Evolutionary conservation across 1,140 invertebrate species (phyloP).

Genomic region (Rhynchophorus ferrugineus): DNA sequence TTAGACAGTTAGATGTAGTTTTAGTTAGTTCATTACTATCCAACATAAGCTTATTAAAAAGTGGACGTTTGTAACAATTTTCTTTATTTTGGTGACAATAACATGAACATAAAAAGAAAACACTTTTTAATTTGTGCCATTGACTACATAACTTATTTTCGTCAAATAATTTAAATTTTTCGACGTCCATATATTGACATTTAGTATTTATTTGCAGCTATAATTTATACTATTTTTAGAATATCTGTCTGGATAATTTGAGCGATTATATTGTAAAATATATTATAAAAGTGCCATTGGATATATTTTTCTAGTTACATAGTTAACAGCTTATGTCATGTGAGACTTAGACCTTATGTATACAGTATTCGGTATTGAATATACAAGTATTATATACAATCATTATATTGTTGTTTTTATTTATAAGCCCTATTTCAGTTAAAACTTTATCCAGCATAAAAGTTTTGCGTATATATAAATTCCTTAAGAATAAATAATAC

Average conservation of each 20-base stretch:
- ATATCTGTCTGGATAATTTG: not conserved
- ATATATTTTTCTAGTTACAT: slow-evolving; percentile 42
- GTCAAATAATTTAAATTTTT: not conserved
- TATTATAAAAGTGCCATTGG: slow-evolving; percentile 41
- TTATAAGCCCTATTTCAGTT: slow-evolving; percentile 3
- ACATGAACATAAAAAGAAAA: not conserved
- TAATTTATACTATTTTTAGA: slow-evolving; percentile 5
- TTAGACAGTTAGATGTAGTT: slow-evolving; percentile 3
- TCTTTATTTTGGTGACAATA: slow-evolving; percentile 5
- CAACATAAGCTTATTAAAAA: not conserved
- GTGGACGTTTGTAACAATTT: not conserved
- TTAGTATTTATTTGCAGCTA: slow-evolving; percentile 9
- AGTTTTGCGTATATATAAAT: too few relatives aligned
- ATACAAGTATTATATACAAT: slow-evolving; percentile 39
- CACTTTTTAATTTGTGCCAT: not conserved
- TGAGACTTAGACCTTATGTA: slow-evolving; percentile 41
- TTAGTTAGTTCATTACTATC: slow-evolving; percentile 14
- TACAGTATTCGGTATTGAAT: slow-evolving; percentile 42
- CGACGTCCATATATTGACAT: not conserved
- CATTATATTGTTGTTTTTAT: slow-evolving; percentile 3
- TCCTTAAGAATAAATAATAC: too few relatives aligned
- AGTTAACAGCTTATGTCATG: slow-evolving; percentile 40
- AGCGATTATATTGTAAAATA: slow-evolving; percentile 30
- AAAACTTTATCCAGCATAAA: too few relatives aligned
- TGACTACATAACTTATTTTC: slow-evolving; percentile 5